Conservation (phyloP, 2,888 invertebrate species). For the Leucophora obtusa region DNA sequence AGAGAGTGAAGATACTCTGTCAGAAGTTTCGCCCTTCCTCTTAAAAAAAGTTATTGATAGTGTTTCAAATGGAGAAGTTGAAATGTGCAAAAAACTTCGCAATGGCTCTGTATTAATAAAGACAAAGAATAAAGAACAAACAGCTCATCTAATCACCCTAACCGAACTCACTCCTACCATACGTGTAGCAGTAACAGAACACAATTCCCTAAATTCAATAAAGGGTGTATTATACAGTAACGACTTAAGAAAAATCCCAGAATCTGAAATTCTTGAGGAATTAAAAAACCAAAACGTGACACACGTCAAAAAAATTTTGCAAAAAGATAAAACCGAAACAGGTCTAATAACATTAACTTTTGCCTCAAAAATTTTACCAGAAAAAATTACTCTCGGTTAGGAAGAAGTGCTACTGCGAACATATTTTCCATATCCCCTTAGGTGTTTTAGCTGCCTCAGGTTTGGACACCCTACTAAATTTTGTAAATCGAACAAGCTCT, state of each 20-base stretch:
- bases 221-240: slow-evolving; percentile 40
- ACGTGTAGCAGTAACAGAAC: slow-evolving; percentile 11
- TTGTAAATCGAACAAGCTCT: neutral
- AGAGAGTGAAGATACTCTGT: too few relatives aligned
- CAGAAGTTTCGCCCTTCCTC: too few relatives aligned
- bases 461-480: slow-evolving; percentile 3
- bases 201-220: slow-evolving; percentile 18
- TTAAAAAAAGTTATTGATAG: slow-evolving; percentile 38
- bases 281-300: slow-evolving; percentile 40
- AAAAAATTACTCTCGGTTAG: neutral
- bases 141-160: slow-evolving; percentile 19
- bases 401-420: slow-evolving; percentile 9
- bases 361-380: neutral
- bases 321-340: neutral
- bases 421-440: slow-evolving; percentile 4
- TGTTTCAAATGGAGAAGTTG: slow-evolving; percentile 24
- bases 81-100: slow-evolving; percentile 28
- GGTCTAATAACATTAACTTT: slow-evolving; percentile 7
- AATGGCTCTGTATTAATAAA: slow-evolving; percentile 41
- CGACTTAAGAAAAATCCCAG: neutral
- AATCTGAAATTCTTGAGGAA: slow-evolving; percentile 32
- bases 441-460: slow-evolving; percentile 9
- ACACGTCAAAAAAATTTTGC: slow-evolving; percentile 53
- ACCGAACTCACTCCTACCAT: neutral
- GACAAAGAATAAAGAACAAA: slow-evolving; percentile 30